These are phyloP conservation scores for Potamilus streckersoni DNA, from an alignment of 1,140 invertebrate species.

Conservation along the genomic window DNA sequence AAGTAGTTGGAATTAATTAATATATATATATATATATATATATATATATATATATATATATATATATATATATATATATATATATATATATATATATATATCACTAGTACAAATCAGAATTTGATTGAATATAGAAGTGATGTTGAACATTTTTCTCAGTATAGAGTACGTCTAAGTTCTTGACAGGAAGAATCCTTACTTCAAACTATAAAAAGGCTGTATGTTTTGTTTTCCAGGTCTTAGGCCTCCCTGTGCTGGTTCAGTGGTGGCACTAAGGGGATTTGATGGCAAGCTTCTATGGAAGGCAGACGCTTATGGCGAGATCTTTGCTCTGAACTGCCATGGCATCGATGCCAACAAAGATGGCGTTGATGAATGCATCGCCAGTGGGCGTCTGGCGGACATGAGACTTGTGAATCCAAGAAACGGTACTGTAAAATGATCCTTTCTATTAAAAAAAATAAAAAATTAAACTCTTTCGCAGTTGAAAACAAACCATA, in stretches of 20 bases:
- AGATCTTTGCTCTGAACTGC: conserved; percentile 59
- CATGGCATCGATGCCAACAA: conserved; percentile 57
- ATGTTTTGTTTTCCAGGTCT: conserved; percentile 20
- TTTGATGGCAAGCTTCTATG: conserved; percentile 58
- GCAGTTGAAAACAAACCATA: conserved; percentile 42
- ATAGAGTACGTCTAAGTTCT: not conserved
- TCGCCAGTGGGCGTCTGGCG: conserved; percentile 53
- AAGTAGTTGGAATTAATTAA: not conserved
- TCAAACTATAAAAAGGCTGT: not conserved
- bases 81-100: no score
- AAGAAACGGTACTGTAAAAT: conserved; percentile 43
- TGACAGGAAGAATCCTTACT: not conserved
- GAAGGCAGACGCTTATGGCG: conserved; percentile 46
- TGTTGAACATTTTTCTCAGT: not conserved
- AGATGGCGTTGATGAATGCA: conserved; percentile 59
- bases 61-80: no score
- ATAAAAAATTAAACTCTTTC: conserved; percentile 25
- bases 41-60: no score
- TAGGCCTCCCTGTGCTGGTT: conserved; percentile 48
- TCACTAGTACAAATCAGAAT: not conserved
- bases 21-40: not conserved
- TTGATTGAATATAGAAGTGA: not conserved
- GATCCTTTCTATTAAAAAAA: not conserved
- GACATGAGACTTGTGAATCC: conserved; percentile 55
- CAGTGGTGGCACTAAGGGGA: conserved; percentile 55